Evolutionary conservation across 2,797 vertebrate genomes (phyloP).

Genomic region (Diceros bicornis): DNA sequence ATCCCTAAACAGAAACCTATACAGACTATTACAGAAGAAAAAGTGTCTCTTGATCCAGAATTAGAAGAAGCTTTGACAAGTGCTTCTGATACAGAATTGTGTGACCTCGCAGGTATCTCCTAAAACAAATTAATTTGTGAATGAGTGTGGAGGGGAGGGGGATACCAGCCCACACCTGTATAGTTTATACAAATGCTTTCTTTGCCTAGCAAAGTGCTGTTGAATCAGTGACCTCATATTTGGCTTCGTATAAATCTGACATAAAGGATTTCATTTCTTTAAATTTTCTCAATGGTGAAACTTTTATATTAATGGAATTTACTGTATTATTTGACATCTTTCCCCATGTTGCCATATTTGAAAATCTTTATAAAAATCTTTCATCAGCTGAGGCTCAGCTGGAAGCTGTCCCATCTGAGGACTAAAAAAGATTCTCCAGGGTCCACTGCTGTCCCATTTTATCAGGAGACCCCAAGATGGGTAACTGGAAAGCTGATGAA

Average conservation of each 20-base stretch:
- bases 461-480: background rate
- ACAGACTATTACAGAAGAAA: constrained; percentile 93
- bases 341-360: background rate
- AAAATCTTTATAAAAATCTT: constrained; percentile 23
- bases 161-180: background rate
- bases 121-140: background rate
- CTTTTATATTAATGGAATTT: constrained; percentile 45
- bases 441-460: background rate
- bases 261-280: background rate
- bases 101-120: constrained; percentile 96
- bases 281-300: background rate
- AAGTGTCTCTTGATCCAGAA: constrained; percentile 96
- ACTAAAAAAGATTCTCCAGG: background rate
- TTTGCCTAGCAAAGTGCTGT: background rate
- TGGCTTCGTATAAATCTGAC: constrained; percentile 24
- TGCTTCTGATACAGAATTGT: constrained; percentile 97
- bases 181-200: background rate
- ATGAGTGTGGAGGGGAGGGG: background rate
- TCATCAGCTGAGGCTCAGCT: background rate
- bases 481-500: background rate
- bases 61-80: constrained; percentile 98
- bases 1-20: constrained; percentile 96
- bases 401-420: background rate
- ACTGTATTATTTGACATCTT: background rate
- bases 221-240: background rate